Evolutionary conservation across 2,797 vertebrate species (phyloP).

Genomic region (Darevskia mixta): DNA sequence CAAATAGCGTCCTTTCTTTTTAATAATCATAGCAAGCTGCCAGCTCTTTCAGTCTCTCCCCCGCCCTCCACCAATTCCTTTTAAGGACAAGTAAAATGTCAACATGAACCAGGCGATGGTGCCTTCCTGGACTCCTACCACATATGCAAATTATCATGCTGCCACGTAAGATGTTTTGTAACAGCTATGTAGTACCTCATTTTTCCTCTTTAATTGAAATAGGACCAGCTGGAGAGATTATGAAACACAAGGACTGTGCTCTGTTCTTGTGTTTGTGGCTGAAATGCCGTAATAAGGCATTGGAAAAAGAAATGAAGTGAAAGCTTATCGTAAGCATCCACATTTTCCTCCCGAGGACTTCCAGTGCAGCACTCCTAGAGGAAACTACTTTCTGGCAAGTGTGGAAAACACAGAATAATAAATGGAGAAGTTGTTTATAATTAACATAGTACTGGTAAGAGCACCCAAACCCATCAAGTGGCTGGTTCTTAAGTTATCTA

Average conservation of each 20-base stretch:
- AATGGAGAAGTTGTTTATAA: neutral
- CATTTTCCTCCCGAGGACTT: neutral
- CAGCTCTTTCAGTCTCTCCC: neutral
- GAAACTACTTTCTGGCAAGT: neutral
- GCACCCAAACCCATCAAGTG: neutral
- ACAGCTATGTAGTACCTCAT: constrained; percentile 6
- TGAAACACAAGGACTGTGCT: constrained; percentile 1
- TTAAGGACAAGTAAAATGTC: constrained; percentile 24
- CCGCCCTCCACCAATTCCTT: neutral
- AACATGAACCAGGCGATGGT: neutral
- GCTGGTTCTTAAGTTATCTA: neutral
- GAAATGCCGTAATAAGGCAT: neutral
- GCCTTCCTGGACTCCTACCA: neutral
- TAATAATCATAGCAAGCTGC: constrained; percentile 4
- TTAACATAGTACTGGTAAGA: neutral
- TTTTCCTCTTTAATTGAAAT: constrained; percentile 24
- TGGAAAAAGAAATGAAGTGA: neutral
- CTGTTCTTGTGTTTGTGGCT: constrained; percentile 2
- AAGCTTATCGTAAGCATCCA: neutral
- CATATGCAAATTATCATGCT: constrained; percentile 33
- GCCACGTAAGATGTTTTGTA: constrained; percentile 35
- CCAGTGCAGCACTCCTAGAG: neutral
- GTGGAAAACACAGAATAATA: neutral
- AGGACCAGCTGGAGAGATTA: constrained; percentile 20
- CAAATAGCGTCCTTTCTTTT: neutral